These are phyloP conservation scores for Amphiduros pacificus DNA, from an alignment of 2,888 invertebrate species.

Conservation along the genomic window DNA sequence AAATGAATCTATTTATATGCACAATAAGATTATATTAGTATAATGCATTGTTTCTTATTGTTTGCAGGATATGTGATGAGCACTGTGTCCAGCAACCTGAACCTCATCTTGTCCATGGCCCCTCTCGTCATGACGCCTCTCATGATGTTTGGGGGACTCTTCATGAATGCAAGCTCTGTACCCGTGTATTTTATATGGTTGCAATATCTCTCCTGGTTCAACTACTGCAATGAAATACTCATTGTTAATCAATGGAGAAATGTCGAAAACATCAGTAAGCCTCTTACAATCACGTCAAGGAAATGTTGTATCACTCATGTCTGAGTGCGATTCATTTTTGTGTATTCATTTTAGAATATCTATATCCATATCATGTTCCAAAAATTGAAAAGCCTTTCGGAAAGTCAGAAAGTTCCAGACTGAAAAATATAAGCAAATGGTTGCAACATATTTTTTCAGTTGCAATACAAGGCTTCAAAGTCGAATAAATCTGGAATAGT, in stretches of 20 bases:
- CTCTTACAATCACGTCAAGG: neutral
- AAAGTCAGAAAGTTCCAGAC: too few species aligned
- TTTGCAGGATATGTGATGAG: slow-evolving; percentile 85
- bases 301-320: too few species aligned
- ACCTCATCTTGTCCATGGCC: slow-evolving; percentile 87
- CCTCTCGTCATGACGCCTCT: slow-evolving; percentile 92
- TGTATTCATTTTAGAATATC: too few species aligned
- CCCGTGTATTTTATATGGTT: slow-evolving; percentile 58
- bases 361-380: too few species aligned
- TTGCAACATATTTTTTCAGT: too few species aligned
- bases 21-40: neutral
- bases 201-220: slow-evolving; percentile 84
- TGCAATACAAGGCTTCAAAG: too few species aligned
- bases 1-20: too few species aligned
- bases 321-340: too few species aligned
- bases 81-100: slow-evolving; percentile 78
- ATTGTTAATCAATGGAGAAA: slow-evolving; percentile 87
- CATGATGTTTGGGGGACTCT: slow-evolving; percentile 93
- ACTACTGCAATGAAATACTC: slow-evolving; percentile 86
- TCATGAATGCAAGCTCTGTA: slow-evolving; percentile 72
- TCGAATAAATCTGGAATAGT: too few species aligned
- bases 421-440: too few species aligned
- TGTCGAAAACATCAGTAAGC: slow-evolving; percentile 69
- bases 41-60: neutral
- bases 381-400: too few species aligned